Base-by-base conservation (phyloP, 2,888 invertebrate genomes). In the Nasonia oneida region DNA sequence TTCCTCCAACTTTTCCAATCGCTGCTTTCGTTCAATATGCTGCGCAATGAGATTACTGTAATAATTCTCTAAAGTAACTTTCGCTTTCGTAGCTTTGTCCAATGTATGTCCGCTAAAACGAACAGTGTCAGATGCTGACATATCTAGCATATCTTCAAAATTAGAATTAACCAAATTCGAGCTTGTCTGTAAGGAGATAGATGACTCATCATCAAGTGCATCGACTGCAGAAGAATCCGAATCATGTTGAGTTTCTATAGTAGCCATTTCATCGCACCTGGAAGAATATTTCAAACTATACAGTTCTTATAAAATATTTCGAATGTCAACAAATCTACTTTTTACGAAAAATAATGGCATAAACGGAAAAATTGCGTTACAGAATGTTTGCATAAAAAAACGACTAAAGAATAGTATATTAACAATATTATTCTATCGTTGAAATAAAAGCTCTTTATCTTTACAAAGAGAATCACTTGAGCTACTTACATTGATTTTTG, bases 61-160 rank as follows among this genome's bases (percentile, higher is more conserved):
- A 95, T 99, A 99, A 94, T 99, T 99, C 94, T 99, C 99, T 93
- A 99, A 95, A 87, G 99, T 78, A 88, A 93, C 97, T 95, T 99
- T 99, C 91, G 99, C 99, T 94, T 99, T 98, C 93, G 99, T 99
- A 91, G 99, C 99, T 95, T 99, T 99, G 95, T 99, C 99, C 94
- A 98, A 95, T 92, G 99, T 99, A 94, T 99, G 98, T 93, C 98
- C 98, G 95, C 98, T 98, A 95, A 99, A 98, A 94, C 97, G 97
- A 94, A 98, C 97, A 92, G 96, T 95, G 92, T 97, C 97, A 93
- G 97, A 96, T 93, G 96, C 96, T 94, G 96, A 96, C 97, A 97
- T 97, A 94, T 96, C 97, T 96, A 96, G 23, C 64, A 29, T 57
- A 79, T 74, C 74, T 74, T 86, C 85, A 42, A 86, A 79, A 61